phyloP scores from a whole-genome alignment of 1,140 invertebrate genomes.

The Hormaphis cornu region DNA sequence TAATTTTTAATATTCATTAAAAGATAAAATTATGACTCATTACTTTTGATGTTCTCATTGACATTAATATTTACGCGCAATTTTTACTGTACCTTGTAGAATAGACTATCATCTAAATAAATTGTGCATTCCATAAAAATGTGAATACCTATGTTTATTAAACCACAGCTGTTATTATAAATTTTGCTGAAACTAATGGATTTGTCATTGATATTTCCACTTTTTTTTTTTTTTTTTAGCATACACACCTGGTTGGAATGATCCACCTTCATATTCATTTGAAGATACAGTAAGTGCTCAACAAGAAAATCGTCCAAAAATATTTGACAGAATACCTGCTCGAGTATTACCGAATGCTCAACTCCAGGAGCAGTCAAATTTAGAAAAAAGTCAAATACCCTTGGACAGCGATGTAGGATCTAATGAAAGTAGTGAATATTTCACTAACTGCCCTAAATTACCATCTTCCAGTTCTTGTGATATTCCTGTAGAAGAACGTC shows the following conservation, averaged over 20 bases:
- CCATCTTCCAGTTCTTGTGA: background rate
- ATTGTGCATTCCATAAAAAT: background rate
- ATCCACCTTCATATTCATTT: constrained; percentile 22
- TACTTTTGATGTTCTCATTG: too few relatives aligned
- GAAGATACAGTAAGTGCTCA: constrained; percentile 23
- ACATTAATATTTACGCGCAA: too few relatives aligned
- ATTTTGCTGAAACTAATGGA: background rate
- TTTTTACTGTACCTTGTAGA: too few relatives aligned
- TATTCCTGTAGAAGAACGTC: constrained; percentile 2
- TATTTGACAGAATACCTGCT: constrained; percentile 23
- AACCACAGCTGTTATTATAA: too few relatives aligned
- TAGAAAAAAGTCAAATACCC: background rate
- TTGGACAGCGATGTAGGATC: background rate
- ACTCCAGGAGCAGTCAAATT: background rate
- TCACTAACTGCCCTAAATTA: background rate
- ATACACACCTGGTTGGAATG: constrained; percentile 19
- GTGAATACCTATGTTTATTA: too few relatives aligned
- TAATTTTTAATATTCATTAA: too few relatives aligned
- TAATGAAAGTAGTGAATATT: background rate
- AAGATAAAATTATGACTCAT: too few relatives aligned
- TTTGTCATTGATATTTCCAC: background rate
- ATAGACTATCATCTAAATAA: too few relatives aligned
- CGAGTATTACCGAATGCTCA: background rate
- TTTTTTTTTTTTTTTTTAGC: background rate
- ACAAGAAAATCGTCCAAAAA: constrained; percentile 22